Base-by-base conservation (phyloP, 1,140 invertebrate species). In the Chymomyza costata region DNA sequence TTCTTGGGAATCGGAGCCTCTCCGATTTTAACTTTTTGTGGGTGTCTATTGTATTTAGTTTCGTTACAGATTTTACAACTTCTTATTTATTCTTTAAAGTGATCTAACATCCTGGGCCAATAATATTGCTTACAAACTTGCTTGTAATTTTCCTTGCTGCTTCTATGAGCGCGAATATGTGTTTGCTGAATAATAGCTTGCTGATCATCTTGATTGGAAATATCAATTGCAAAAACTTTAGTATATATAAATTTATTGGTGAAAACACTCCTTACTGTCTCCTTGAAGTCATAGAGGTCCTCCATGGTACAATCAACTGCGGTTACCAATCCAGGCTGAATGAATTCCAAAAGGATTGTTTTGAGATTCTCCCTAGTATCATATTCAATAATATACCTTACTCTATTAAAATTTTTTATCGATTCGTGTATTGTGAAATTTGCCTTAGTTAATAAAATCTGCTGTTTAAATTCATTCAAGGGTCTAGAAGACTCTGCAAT, bases 111-210 rank as follows among this genome's bases (percentile, higher is more conserved):
- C 13, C 7, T 45, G 14, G 50, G 50, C 40, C 40, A 53, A 45
- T 53, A 53, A 43, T 45, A 53, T 37, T 37, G 6, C 28, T 45
- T 14, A 7, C 25, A 16, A 28, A 53, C 8, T 53, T 53, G 30
- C 11, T 45, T 18, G 8, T 34, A 11, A 18, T 53, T 53, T 35
- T 53, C 32, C 6, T 37, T 15, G 17, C 1, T 17, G 19, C n/a
- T 25, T 25, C 41, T 35, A 38, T 53, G 50, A 13, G 31, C 50
- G 31, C 45, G 6, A 7, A 17, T 39, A 30, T 47, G 52, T 2
- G 25, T 40, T 16, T 52, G 11, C 10, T 35, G 6, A n/a, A 35
- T 34, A 19, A 44, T 45, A n/a, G n/a, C 17, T 38, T 2, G 13
- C 25, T 55, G 44, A 6, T 31, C 17, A 30, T 47, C 43, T n/a